Evolutionary conservation across 1,140 invertebrate species (phyloP).

Genomic region (Pogonomyrmex californicus): DNA sequence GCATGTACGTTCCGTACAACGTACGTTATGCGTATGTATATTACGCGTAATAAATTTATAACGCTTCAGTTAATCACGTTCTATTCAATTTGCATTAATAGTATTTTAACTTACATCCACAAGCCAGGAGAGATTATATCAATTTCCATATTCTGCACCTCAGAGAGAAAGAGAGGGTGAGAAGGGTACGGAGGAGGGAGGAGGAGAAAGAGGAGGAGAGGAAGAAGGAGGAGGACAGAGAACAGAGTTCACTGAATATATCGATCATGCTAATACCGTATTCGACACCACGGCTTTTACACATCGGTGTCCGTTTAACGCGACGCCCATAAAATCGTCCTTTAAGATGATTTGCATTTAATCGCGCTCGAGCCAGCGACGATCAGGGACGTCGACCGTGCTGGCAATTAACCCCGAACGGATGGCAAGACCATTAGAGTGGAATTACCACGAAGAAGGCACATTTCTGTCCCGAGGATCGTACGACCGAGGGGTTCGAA

Average conservation of each 20-base stretch:
- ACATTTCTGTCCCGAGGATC: constrained; percentile 24
- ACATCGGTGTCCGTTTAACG: constrained; percentile 42
- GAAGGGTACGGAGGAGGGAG: too few species aligned
- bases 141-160: constrained; percentile 43
- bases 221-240: background rate
- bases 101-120: constrained; percentile 30
- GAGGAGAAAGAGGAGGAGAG: background rate
- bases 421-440: constrained; percentile 1
- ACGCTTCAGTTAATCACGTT: constrained; percentile 23
- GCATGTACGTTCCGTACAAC: background rate
- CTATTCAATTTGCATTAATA: constrained; percentile 48
- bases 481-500: background rate
- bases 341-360: constrained; percentile 60
- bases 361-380: constrained; percentile 7
- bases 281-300: constrained; percentile 53
- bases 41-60: background rate
- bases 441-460: constrained; percentile 38
- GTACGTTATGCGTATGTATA: background rate
- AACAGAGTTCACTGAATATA: constrained; percentile 40
- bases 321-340: constrained; percentile 49
- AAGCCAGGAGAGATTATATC: constrained; percentile 40
- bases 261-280: constrained; percentile 59
- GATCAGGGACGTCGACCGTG: constrained; percentile 35
- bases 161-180: background rate
- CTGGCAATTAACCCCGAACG: constrained; percentile 38